Base-by-base conservation (phyloP, 2,888 invertebrate genomes). In the Idaea aversata region DNA sequence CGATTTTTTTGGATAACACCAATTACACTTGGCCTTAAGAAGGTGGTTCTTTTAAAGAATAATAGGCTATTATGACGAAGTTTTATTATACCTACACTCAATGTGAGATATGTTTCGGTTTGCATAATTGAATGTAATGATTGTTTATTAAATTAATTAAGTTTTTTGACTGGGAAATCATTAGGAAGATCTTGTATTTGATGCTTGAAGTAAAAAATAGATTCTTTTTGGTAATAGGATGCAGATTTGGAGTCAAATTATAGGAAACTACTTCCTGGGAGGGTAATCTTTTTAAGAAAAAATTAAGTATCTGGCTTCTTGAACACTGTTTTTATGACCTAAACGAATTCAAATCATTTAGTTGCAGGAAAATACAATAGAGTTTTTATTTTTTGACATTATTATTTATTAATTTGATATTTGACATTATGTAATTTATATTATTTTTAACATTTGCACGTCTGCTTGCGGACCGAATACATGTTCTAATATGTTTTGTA, bases 51-150 rank as follows among this genome's bases (percentile, higher is more conserved):
- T 67, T 47, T 59, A 63, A 61, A 65, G 15, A 65, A 67, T 63
- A 67, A 65, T 66, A n/a, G 47, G 47, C 61, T 60, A 63, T 66
- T 64, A 65, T 59, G 57, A 13, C 16, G 38, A 5, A 47, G 67
- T 36, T 65, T 63, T 63, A 61, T 38, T 47, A 47, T 47, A 47
- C 47, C 47, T 47, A 47, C 47, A 34, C 47, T 38, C 25, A n/a
- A 6, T 63, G 36, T 34, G 47, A 47, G 47, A 13, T 47, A 47
- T 47, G 47, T 47, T 47, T 47, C 13, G 47, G 47, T 47, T 47
- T 47, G 47, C 47, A 47, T 47, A 47, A 47, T 47, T 47, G 47
- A 47, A 47, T 47, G 47, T 10, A 47, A 47, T 47, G 47, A 47
- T 47, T 47, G 47, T 13, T 47, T 47, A 47, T 47, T 47, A 47